phyloP scores from a whole-genome alignment of 2,797 vertebrate species.

The Echeneis naucrates region DNA sequence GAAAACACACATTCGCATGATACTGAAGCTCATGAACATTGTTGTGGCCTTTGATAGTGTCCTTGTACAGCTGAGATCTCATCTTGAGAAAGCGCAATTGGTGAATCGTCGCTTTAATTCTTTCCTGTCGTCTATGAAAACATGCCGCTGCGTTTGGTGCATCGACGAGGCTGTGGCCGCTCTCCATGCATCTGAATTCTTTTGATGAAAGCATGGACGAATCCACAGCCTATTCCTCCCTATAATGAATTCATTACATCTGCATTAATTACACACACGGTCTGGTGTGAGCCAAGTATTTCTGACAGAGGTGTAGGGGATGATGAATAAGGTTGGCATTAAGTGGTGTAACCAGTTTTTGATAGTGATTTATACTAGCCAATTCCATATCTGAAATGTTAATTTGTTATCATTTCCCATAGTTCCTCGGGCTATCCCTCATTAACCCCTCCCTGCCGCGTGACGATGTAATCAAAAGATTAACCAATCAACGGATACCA shows the following conservation, averaged over 20 bases:
- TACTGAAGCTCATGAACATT: conserved; percentile 1
- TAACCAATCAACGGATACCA: conserved; percentile 68
- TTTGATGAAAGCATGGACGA: conserved; percentile 68
- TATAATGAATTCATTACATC: conserved; percentile 82
- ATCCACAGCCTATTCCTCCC: conserved; percentile 71
- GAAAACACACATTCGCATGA: conserved; percentile 18
- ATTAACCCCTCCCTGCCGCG: conserved; percentile 74
- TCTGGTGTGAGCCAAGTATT: conserved; percentile 69
- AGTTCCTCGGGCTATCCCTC: conserved; percentile 82
- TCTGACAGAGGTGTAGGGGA: conserved; percentile 68
- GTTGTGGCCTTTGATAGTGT: background rate
- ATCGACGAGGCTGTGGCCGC: conserved; percentile 47
- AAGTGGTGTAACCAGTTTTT: conserved; percentile 80
- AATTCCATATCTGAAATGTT: conserved; percentile 84
- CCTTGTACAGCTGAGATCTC: conserved; percentile 27
- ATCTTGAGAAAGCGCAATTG: conserved; percentile 18
- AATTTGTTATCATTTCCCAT: conserved; percentile 86
- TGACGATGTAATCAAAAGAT: conserved; percentile 79
- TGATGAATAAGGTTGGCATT: conserved; percentile 81
- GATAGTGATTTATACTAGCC: conserved; percentile 83
- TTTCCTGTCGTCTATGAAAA: conserved; percentile 44
- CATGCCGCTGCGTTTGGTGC: conserved; percentile 38
- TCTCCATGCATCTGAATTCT: conserved; percentile 56
- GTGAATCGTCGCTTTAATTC: conserved; percentile 51
- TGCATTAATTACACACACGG: conserved; percentile 79